Evolutionary conservation across 37 sponge, comb jelly and placozoan species (phyloP), one percentile per base, ranked within the genome.

Genomic region (Beroe ovata): DNA sequence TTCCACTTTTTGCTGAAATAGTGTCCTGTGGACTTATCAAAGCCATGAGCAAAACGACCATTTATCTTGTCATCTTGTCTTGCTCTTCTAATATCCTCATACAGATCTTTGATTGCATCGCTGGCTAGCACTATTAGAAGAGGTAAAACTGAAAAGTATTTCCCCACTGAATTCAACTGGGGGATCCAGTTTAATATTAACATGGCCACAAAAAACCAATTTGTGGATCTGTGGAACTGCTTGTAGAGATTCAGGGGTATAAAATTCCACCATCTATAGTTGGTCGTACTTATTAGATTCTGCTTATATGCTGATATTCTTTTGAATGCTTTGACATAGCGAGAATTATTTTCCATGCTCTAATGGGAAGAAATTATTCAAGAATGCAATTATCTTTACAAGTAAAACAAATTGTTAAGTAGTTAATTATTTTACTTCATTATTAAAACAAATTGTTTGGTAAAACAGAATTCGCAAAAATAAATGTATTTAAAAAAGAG

Each of bases 251-350:
- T 95, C 34, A 94, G 94, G 20, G 92, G 92, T 0, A 95, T 1
- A 40, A 95, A 95, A 34, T 91, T 95, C 60, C 92, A 37, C 54
- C 92, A 39, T n/a, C 94, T 94, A 88, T 95, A 95, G 61, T 95
- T 39, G 20, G 84, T 77, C 0, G 84, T 77, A 36, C 84, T 42
- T 20, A 77, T 42, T 21, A 1, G 25, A 23, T 77, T 77, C 54
- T 77, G 39, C 33, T 23, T 39, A 18, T 40, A 40, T 0, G 39
- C 84, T 77, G 54, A 25, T 8, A 20, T 2, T 25, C 20, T 69
- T 77, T 21, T n/a, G 33, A 77, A 77, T 6, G 84, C 84, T 77
- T 39, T 77, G 21, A 77, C 47, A 42, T 77, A 14, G 11, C 84
- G 33, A 6, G 4, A 28, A 33, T 11, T 66, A 11, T 33, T 66